Evolutionary conservation across 2,797 vertebrate species (phyloP).

Genomic region (Argentina silus): DNA sequence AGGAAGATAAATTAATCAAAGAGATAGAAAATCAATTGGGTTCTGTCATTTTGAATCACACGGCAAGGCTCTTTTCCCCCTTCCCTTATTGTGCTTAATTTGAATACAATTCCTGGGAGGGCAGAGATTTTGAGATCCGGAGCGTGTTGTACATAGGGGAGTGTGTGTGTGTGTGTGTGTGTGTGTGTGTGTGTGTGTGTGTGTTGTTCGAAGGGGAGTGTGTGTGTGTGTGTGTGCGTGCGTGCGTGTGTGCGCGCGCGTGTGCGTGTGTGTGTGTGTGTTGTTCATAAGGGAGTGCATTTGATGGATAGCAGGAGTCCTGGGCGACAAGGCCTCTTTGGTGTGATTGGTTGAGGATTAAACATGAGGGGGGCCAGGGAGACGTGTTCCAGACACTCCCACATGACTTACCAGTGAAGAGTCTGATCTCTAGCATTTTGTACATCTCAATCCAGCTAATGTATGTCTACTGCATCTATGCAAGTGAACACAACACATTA

Average conservation of each 20-base stretch:
- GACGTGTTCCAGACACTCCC: background rate
- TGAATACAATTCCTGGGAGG: constrained; percentile 36
- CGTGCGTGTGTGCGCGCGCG: constrained; percentile 10
- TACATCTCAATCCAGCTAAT: constrained; percentile 64
- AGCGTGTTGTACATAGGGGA: constrained; percentile 3
- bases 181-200: constrained; percentile 8
- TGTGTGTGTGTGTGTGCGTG: constrained; percentile 50
- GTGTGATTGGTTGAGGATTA: background rate
- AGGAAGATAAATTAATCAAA: constrained; percentile 80
- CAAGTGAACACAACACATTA: background rate
- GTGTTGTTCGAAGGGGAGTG: constrained; percentile 32
- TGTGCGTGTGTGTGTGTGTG: background rate
- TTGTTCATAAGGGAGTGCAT: constrained; percentile 32
- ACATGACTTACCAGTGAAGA: constrained; percentile 9
- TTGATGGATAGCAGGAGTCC: constrained; percentile 57
- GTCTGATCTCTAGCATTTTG: constrained; percentile 47
- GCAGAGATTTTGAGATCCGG: constrained; percentile 15
- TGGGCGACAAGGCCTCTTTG: background rate
- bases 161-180: background rate
- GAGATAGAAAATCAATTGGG: constrained; percentile 78
- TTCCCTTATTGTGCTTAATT: constrained; percentile 45
- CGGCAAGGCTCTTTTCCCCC: constrained; percentile 50
- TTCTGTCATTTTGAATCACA: constrained; percentile 75
- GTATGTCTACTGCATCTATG: constrained; percentile 37
- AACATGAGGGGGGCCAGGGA: background rate